Evolutionary conservation across 2,113 vertebrate species (phyloP).

Genomic region (Cathartes aura): DNA sequence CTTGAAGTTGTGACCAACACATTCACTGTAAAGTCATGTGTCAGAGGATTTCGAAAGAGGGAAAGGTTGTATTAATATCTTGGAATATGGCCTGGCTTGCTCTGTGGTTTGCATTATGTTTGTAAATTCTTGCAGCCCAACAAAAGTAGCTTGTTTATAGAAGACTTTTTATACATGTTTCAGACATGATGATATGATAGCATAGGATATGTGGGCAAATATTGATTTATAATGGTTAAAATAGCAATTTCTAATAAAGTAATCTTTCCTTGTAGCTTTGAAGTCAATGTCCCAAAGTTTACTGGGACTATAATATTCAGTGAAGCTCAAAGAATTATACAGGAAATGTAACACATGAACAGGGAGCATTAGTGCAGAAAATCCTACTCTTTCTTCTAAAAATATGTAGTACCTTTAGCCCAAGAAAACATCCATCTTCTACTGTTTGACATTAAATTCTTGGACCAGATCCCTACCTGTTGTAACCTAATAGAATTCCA

Average conservation of each 20-base stretch:
- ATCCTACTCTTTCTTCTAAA: background rate
- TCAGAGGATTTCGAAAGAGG: background rate
- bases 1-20: background rate
- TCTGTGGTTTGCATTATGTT: background rate
- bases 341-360: background rate
- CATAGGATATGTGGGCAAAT: background rate
- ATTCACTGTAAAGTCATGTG: background rate
- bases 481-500: background rate
- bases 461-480: background rate
- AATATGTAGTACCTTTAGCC: background rate
- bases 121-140: background rate
- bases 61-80: background rate
- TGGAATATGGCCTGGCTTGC: background rate
- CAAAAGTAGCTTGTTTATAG: background rate
- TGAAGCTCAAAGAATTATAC: background rate
- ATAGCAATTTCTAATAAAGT: background rate
- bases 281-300: background rate
- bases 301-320: background rate
- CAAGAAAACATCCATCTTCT: background rate
- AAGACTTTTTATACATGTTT: background rate
- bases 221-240: background rate
- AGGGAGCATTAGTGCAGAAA: background rate
- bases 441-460: background rate
- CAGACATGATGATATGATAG: background rate
- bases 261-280: background rate